Base-by-base conservation (phyloP, 2,797 vertebrate genomes). In the Echiichthys vipera region DNA sequence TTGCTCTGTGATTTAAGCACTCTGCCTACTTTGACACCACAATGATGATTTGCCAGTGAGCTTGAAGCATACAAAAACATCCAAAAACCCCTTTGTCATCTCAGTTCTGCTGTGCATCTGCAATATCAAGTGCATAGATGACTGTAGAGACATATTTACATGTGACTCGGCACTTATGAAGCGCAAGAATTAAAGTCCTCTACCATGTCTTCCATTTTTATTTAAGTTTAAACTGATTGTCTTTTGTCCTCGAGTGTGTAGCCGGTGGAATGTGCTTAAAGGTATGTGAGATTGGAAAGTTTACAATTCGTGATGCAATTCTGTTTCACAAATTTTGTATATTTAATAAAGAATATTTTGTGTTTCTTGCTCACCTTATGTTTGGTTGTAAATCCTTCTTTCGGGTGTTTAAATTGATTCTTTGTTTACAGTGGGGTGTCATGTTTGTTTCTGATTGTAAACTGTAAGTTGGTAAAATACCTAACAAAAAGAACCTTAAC, bases 271-370 rank as follows among this genome's bases (percentile, higher is more conserved):
- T 87, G 86, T 92, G 86, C 77, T 88, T 78, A 77, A 85, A 75
- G 74, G 88, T 79, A 30, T 81, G 83, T 88, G 74, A 88, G 85
- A 87, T 85, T 83, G 88, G 93, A 93, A 94, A 90, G 93, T 95
- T 95, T 94, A 95, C 94, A 95, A 90, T 88, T 89, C 86, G 92
- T 93, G 91, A 94, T 90, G 92, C 91, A 89, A 93, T 92, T 92
- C 84, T 92, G 88, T 93, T 92, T 92, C 91, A 93, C 92, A 91
- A 85, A 89, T 94, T 95, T 95, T 93, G 88, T 94, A 94, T 93
- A 92, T 94, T 94, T 92, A 94, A 94, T 94, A 93, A 94, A 93
- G 89, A 92, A 78, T 92, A 93, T 88, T 93, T 94, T 93, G 84
- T 93, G 91, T 92, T 91, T 90, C 84, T 88, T 93, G 89, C 91